Evolutionary conservation across 2,888 invertebrate species (phyloP), one percentile per base, ranked within the genome.

Genomic region (Ormia ochracea): DNA sequence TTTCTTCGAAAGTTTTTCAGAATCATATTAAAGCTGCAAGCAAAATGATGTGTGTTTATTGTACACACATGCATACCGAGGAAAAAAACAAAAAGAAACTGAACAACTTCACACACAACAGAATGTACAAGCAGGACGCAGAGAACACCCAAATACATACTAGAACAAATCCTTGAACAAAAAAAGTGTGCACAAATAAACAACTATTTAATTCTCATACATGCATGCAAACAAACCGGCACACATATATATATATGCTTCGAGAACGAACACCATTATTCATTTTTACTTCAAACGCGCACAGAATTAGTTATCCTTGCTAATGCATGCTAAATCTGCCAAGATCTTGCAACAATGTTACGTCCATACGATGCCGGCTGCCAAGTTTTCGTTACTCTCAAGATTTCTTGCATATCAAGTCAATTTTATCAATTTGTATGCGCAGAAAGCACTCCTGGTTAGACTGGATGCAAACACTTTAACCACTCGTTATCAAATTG

Each of bases 171-270:
- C 36, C 45, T 48, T 48, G 23, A 58, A 72, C n/a, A 69, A 4
- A 19, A 59, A 17, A 74, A 56, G 50, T 74, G 74, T 58, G 38
- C 65, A 66, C n/a, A 74, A 58, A 58, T 56, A 41, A 65, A 58
- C 65, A 65, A 65, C 31, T 31, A 48, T 28, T 72, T 43, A 43
- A 23, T 14, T 1, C 33, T 23, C 28, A 26, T 17, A 19, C 5
- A 38, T 19, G 14, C 38, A 48, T 5, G 21, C 5, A 1, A 12
- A 6, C 3, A 41, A 33, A 54, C 36, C 1, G 17, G 28, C 5
- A n/a, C 23, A 31, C 4, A 23, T 3, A 1, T 5, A 2, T 2
- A 45, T 31, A 58, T 17, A 56, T 58, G 31, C 33, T 52, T 4
- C 21, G n/a, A n/a, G n/a, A n/a, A n/a, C n/a, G n/a, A n/a, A 48